A percentile compares a stretch with the other conserved stretches of the same genome.
phyloP scores from a whole-genome alignment of 2,888 invertebrate species.

The Himalopsyche kuldschensis region DNA sequence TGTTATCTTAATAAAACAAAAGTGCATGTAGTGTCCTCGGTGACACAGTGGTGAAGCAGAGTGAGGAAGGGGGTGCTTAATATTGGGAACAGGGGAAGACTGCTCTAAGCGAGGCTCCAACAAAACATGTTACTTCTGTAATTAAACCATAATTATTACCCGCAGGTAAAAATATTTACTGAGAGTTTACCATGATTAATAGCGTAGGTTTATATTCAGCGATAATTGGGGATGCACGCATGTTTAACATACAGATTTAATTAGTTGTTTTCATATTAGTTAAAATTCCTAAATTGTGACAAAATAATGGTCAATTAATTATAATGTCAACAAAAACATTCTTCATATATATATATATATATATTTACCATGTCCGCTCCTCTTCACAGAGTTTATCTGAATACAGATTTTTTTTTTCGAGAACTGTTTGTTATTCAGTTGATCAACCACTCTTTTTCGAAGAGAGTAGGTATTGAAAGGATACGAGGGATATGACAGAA shows the following conservation, averaged over 20 bases:
- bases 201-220: neutral
- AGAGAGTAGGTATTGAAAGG: too few species aligned
- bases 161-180: neutral
- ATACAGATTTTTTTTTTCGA: too few species aligned
- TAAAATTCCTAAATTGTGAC: too few species aligned
- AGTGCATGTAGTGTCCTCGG: slow-evolving; percentile 32
- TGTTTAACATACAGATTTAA: neutral
- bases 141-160: neutral
- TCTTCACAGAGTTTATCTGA: too few species aligned
- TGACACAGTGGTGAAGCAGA: neutral
- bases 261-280: neutral
- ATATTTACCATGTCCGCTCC: too few species aligned
- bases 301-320: too few species aligned
- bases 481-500: too few species aligned
- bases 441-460: too few species aligned
- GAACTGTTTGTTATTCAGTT: too few species aligned
- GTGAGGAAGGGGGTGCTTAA: neutral
- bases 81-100: neutral
- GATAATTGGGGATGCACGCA: neutral
- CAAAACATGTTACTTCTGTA: neutral
- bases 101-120: neutral
- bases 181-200: neutral
- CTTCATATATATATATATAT: too few species aligned
- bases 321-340: too few species aligned
- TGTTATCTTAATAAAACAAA: slow-evolving; percentile 40